Evolutionary conservation across 2,113 vertebrate species (phyloP).

Genomic region (Pelecanoides urinatrix): DNA sequence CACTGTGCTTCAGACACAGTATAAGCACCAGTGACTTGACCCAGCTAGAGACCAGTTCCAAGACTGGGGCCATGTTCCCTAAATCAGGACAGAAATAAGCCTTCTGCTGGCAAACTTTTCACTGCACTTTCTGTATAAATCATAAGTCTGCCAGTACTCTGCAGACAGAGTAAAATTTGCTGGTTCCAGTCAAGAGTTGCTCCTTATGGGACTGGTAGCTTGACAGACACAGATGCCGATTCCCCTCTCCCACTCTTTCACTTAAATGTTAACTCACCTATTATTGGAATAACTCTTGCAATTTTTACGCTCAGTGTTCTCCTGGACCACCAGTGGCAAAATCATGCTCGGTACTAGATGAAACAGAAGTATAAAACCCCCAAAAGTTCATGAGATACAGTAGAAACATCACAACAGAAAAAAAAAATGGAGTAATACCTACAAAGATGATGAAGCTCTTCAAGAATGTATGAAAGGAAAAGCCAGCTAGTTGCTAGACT

Average conservation of each 20-base stretch:
- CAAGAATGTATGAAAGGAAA: neutral
- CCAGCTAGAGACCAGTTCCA: neutral
- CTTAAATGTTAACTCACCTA: neutral
- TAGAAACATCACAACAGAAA: neutral
- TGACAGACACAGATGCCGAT: neutral
- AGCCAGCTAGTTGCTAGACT: neutral
- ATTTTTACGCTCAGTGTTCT: neutral
- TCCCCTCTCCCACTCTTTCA: neutral
- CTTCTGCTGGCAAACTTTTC: neutral
- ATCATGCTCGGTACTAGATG: neutral
- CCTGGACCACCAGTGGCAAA: neutral
- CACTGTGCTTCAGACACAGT: neutral
- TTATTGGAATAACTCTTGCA: neutral
- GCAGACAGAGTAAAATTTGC: neutral
- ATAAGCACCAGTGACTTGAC: neutral
- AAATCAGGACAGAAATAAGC: neutral
- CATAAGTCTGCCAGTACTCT: neutral
- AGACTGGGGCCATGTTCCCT: neutral
- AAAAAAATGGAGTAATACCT: accelerated
- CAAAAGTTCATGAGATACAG: neutral
- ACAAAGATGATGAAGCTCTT: neutral
- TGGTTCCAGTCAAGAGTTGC: neutral
- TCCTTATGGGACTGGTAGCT: neutral
- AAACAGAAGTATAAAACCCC: neutral
- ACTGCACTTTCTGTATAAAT: neutral